A percentile compares a stretch with the other conserved stretches of the same genome.
phyloP scores from a whole-genome alignment of 2,113 vertebrate genomes.

The Corythoichthys haematopterus region DNA sequence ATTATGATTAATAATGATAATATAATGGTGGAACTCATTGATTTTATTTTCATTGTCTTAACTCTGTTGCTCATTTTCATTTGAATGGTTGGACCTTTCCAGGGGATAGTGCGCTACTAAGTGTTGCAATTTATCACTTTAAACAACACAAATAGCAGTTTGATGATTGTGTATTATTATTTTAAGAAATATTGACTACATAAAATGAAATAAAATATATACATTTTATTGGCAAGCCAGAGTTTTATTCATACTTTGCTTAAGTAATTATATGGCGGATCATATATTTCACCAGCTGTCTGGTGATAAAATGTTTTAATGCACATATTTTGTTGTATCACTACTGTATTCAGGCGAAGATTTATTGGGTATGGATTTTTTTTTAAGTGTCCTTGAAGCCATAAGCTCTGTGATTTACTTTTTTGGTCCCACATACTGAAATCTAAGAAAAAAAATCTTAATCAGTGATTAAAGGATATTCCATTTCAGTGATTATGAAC shows the following conservation, averaged over 20 bases:
- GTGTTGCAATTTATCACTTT: not conserved
- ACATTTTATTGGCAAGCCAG: too few species aligned
- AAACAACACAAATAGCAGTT: too few species aligned
- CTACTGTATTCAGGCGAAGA: not conserved
- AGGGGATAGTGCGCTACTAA: not conserved
- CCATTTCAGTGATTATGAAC: too few species aligned
- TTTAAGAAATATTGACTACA: too few species aligned
- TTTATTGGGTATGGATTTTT: not conserved
- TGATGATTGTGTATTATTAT: too few species aligned
- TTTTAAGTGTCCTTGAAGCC: not conserved
- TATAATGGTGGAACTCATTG: not conserved
- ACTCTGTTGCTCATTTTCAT: not conserved
- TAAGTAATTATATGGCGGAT: not conserved
- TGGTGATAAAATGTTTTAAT: not conserved
- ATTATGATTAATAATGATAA: not conserved
- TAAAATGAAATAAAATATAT: too few species aligned
- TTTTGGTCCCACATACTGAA: not conserved
- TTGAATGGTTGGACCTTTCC: not conserved
- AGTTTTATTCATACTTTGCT: too few species aligned
- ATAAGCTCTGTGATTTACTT: not conserved
- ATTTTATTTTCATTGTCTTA: not conserved
- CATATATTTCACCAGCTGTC: not conserved
- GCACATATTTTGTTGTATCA: not conserved
- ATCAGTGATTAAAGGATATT: constrained; percentile 11
- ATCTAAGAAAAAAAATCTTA: constrained; percentile 2